These are phyloP conservation scores for Chiroxiphia lanceolata DNA, from an alignment of 2,797 vertebrate species.

Conservation along the genomic window DNA sequence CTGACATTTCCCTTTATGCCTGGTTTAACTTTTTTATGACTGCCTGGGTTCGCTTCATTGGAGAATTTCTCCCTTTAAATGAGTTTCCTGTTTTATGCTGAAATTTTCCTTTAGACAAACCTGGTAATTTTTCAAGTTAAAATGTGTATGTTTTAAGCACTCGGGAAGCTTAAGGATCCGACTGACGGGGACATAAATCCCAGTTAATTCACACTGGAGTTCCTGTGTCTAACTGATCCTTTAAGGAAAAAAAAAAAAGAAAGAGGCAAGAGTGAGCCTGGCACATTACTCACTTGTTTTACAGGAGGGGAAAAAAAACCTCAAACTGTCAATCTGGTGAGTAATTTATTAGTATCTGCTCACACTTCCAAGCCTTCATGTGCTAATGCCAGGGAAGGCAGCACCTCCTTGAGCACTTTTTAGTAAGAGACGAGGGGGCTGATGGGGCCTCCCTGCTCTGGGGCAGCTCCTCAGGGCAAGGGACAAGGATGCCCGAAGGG, in stretches of 20 bases:
- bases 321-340: not conserved
- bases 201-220: constrained; percentile 47
- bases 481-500: accelerated
- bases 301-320: not conserved
- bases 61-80: constrained; percentile 69
- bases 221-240: constrained; percentile 4
- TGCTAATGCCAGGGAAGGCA: not conserved
- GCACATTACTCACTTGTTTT: constrained; percentile 32
- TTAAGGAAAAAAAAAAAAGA: not conserved
- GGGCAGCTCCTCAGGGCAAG: not conserved
- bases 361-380: not conserved
- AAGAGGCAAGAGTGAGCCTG: not conserved
- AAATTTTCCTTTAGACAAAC: constrained; percentile 71
- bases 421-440: not conserved
- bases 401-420: not conserved
- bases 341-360: constrained; percentile 36
- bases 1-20: constrained; percentile 77
- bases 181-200: constrained; percentile 49
- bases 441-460: not conserved
- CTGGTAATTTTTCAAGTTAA: constrained; percentile 70
- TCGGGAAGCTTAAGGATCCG: constrained; percentile 63
- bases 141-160: constrained; percentile 60
- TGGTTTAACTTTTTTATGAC: constrained; percentile 74
- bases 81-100: constrained; percentile 65
- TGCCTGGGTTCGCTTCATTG: constrained; percentile 68